Evolutionary conservation across 2,113 vertebrate genomes (phyloP).

Genomic region (Pogona vitticeps): DNA sequence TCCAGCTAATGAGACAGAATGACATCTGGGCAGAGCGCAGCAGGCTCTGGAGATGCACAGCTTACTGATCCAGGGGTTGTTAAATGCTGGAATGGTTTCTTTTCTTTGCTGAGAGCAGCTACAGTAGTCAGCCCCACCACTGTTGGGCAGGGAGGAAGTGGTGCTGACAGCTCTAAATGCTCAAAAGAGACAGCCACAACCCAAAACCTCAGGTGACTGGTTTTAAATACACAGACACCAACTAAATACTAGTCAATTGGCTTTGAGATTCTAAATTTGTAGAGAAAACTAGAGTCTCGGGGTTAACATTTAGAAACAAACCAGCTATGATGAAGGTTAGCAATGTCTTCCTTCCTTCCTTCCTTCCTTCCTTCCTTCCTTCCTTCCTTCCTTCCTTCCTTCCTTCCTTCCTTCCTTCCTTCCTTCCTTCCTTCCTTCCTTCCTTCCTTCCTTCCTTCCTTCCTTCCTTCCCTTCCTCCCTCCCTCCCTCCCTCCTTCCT

Average conservation of each 20-base stretch:
- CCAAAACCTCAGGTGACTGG: not conserved
- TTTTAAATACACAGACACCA: not conserved
- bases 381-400: no score
- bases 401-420: no score
- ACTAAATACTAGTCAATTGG: not conserved
- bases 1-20: slow-evolving; percentile 40
- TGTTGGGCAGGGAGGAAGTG: not conserved
- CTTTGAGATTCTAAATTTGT: not conserved
- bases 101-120: slow-evolving; percentile 17
- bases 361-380: no score
- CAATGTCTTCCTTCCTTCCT: not conserved
- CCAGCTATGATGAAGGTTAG: not conserved
- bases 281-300: not conserved
- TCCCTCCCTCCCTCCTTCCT: no score
- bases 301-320: not conserved
- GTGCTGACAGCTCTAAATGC: not conserved
- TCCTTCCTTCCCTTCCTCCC: no score
- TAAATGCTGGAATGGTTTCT: slow-evolving; percentile 23
- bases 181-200: not conserved
- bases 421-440: no score
- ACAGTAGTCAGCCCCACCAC: not conserved
- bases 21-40: slow-evolving; percentile 12
- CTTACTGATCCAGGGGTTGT: slow-evolving; percentile 4
- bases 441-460: no score
- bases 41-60: slow-evolving; percentile 25